Evolutionary conservation across 2,113 vertebrate genomes (phyloP).

Genomic region (Hepsetus odoe): DNA sequence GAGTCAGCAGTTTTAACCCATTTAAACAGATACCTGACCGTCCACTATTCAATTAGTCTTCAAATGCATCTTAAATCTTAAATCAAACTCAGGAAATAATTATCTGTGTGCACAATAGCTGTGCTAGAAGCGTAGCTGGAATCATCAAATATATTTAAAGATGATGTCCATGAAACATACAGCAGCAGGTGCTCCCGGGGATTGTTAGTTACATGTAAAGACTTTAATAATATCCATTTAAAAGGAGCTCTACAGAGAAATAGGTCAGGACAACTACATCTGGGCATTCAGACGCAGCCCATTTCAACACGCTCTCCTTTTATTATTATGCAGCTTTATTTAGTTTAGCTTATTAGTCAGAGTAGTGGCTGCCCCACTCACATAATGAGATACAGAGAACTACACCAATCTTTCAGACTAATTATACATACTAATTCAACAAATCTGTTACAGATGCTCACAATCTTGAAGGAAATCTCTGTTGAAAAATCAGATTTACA

Average conservation of each 20-base stretch:
- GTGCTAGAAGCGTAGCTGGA: background rate
- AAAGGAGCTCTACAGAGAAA: background rate
- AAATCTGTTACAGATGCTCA: too few species aligned
- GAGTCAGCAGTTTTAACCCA: slow-evolving; percentile 36
- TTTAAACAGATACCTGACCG: slow-evolving; percentile 5
- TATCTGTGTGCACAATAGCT: background rate
- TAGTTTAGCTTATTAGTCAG: background rate
- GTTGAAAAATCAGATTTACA: background rate
- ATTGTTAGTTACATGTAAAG: background rate
- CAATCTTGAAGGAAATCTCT: too few species aligned
- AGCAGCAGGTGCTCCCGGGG: background rate
- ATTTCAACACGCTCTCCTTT: too few species aligned
- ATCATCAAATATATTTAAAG: background rate
- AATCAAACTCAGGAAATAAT: background rate
- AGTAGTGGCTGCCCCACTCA: too few species aligned
- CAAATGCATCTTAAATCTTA: background rate
- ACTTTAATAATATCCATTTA: background rate
- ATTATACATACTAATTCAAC: too few species aligned
- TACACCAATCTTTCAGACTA: too few species aligned
- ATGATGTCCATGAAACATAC: background rate
- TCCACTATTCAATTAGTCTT: background rate
- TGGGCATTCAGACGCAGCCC: background rate
- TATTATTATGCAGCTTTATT: background rate
- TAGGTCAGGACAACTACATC: slow-evolving; percentile 1
- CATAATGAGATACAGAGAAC: too few species aligned